Conservation (phyloP, 2,888 invertebrate genomes). For the Oscheius sp. region DNA sequence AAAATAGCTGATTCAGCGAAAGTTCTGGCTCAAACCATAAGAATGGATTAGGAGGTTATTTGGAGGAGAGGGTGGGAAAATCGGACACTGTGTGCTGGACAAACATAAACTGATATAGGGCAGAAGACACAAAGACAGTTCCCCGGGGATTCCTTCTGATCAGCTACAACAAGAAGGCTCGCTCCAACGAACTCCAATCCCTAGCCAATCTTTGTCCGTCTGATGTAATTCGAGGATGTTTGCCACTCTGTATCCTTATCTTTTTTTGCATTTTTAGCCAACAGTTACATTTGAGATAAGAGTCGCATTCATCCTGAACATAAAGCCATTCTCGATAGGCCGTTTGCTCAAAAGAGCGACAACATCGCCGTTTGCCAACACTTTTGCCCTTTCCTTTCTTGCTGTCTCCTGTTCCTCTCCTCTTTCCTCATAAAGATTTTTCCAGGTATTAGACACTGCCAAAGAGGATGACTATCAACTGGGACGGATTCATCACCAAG, state of each 20-base stretch:
- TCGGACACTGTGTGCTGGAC: no score
- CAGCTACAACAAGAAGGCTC: no score
- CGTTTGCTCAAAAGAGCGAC: conserved; percentile 2
- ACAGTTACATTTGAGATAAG: conserved; percentile 21
- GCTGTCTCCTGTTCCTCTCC: neutral
- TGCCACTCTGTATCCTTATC: conserved; percentile 16
- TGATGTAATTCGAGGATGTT: no score
- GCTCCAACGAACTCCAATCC: neutral
- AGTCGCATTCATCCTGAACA: conserved; percentile 1
- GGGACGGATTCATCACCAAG: conserved; percentile 30
- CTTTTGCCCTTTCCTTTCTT: neutral
- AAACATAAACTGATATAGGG: no score
- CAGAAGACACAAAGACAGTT: no score
- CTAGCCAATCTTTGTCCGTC: neutral
- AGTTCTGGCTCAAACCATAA: neutral
- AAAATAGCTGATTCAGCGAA: neutral
- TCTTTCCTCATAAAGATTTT: neutral
- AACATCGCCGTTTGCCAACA: neutral
- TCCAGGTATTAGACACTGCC: conserved; percentile 1
- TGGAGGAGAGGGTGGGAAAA: neutral
- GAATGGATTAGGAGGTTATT: neutral
- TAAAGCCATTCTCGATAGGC: conserved; percentile 1
- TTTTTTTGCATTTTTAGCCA: conserved; percentile 21
- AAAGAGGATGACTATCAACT: conserved; percentile 21
- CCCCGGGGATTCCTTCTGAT: neutral